Percentiles rank a stretch among this genome's conserved stretches.
Evolutionary conservation across 2,797 vertebrate species (phyloP).

Genomic region (Coendou prehensilis): DNA sequence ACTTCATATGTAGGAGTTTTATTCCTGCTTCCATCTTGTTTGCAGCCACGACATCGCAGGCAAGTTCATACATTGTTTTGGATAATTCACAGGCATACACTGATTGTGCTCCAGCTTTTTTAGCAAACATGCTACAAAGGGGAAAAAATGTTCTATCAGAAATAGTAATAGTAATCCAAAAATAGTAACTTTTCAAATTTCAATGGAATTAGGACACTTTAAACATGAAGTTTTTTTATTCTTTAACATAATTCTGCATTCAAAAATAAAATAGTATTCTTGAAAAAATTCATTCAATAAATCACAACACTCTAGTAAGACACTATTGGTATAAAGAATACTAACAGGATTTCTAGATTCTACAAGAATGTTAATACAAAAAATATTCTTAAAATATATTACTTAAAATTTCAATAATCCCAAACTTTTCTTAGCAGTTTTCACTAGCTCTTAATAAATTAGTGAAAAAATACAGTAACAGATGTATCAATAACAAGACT

Average conservation of each 20-base stretch:
- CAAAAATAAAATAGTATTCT: constrained; percentile 12
- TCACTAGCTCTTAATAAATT: constrained; percentile 35
- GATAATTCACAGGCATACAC: constrained; percentile 98
- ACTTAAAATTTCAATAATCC: constrained; percentile 35
- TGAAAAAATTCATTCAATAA: constrained; percentile 55
- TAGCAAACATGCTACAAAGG: constrained; percentile 96
- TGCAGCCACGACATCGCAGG: constrained; percentile 94
- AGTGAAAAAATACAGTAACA: constrained; percentile 47
- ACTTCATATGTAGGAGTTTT: constrained; percentile 96
- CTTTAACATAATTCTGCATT: background rate
- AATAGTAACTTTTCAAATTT: background rate
- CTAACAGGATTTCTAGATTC: background rate
- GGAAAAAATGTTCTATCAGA: constrained; percentile 67
- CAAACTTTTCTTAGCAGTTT: constrained; percentile 52
- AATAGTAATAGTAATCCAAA: background rate
- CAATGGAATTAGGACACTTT: background rate
- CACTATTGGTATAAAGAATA: background rate
- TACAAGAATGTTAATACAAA: constrained; percentile 57
- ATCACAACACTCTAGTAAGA: background rate
- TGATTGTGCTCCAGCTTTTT: constrained; percentile 93
- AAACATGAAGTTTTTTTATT: constrained; percentile 18
- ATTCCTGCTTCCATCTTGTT: constrained; percentile 95
- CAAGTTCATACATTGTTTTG: constrained; percentile 98
- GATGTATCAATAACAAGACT: constrained; percentile 39
- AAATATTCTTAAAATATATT: constrained; percentile 47